These are phyloP conservation scores for Drosophila yooni DNA, from an alignment of 2,888 invertebrate genomes.

Conservation along the genomic window DNA sequence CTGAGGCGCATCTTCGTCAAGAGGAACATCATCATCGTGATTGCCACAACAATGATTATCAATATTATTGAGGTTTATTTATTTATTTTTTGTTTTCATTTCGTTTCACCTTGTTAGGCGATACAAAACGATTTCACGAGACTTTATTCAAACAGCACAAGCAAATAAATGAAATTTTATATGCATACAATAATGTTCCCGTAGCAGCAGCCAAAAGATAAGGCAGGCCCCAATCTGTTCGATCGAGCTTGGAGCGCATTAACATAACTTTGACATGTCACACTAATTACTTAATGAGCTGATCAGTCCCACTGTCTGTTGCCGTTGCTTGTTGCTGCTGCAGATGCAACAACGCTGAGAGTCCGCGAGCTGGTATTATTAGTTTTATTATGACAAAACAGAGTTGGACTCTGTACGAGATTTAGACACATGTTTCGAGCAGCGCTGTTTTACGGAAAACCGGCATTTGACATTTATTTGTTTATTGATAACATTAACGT, in stretches of 20 bases:
- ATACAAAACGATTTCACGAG: conserved; percentile 69
- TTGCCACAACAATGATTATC: conserved; percentile 43
- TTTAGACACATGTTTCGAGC: conserved; percentile 37
- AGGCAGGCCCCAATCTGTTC: conserved; percentile 61
- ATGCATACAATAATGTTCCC: conserved; percentile 52
- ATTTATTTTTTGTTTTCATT: conserved; percentile 37
- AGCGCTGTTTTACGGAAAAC: conserved; percentile 33
- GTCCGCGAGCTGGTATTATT: conserved; percentile 35
- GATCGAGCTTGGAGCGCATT: conserved; percentile 64
- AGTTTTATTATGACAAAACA: conserved; percentile 32
- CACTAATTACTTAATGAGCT: conserved; percentile 84
- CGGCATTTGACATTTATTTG: conserved; percentile 64
- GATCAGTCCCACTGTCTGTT: conserved; percentile 45
- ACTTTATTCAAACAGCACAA: conserved; percentile 43
- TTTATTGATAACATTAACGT: conserved; percentile 62
- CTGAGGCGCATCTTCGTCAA: conserved; percentile 44
- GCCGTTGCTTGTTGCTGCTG: neutral
- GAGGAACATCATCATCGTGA: conserved; percentile 21
- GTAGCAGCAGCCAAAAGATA: conserved; percentile 68
- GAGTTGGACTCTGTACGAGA: conserved; percentile 19
- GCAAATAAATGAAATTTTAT: conserved; percentile 70
- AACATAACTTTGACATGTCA: conserved; percentile 83
- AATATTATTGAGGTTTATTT: conserved; percentile 50
- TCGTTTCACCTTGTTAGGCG: conserved; percentile 78
- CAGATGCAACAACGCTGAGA: conserved; percentile 1